Percentiles rank a stretch among this genome's conserved stretches.
These are phyloP conservation scores for Tarsius wallacei DNA, from an alignment of 2,797 vertebrate genomes.

Conservation along the genomic window DNA sequence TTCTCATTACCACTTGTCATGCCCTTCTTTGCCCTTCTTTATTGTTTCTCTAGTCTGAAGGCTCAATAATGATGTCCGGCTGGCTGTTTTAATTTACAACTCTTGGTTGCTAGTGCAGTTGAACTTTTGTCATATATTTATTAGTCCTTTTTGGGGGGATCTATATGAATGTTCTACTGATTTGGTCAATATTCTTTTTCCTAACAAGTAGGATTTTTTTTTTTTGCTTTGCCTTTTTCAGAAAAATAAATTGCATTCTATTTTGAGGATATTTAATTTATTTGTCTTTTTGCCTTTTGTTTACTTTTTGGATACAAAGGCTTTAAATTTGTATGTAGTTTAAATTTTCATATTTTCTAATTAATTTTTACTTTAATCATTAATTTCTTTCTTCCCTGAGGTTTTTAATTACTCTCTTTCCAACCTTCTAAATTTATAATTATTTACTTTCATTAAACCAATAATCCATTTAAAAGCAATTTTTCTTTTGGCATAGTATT, in stretches of 20 bases:
- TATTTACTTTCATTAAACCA: conserved; percentile 1
- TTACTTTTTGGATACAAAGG: background rate
- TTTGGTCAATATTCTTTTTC: background rate
- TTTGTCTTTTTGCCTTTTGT: background rate
- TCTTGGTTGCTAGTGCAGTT: background rate
- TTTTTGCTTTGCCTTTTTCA: background rate
- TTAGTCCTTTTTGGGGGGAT: background rate
- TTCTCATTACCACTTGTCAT: background rate
- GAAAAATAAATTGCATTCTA: background rate
- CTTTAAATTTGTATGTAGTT: conserved; percentile 28
- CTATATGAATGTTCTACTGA: conserved; percentile 1
- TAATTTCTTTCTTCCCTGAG: background rate
- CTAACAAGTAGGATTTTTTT: background rate
- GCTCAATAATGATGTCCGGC: background rate
- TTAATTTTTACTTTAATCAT: conserved; percentile 55
- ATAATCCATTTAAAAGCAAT: background rate
- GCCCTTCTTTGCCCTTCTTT: background rate
- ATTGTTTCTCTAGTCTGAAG: background rate
- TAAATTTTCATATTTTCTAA: conserved; percentile 4
- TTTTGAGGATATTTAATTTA: conserved; percentile 39
- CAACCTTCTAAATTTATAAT: background rate
- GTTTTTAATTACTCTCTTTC: background rate
- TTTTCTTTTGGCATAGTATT: background rate
- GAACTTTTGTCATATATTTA: background rate
- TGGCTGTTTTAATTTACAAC: background rate